Evolutionary conservation across 2,113 vertebrate genomes (phyloP), one percentile per base, ranked within the genome.

Genomic region (Coryphaenoides rupestris): DNA sequence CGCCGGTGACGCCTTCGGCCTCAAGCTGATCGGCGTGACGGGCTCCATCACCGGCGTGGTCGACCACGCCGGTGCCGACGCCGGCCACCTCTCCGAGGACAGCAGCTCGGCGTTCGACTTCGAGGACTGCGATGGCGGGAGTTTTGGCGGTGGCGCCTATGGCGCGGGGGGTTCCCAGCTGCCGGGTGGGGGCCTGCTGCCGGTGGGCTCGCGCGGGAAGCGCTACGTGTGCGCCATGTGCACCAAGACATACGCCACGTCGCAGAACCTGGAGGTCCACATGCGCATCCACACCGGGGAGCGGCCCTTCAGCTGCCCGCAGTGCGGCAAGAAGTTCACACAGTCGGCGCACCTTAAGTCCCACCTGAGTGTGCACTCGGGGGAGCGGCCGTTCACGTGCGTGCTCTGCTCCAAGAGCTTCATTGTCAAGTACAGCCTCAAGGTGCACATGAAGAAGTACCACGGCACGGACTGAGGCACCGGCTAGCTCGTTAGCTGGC

Each of bases 331-430:
- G 56, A 86, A 80, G 58, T 90, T 90, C 82, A 89, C 85, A 0
- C 89, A 90, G 78, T 86, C 87, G 17, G 86, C 85, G 0, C 89
- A 90, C 73, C 84, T 90, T 13, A 88, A 85, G 75, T 82, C 89
- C 0, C 89, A 90, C 78, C 63, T 76, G 63, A 90, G 76, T 66
- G 79, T 90, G 1, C 90, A 91, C 81, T 65, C 86, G 0, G 88
- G 87, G 0, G 84, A 85, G 70, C 78, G 89, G 24, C 87, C 88
- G 0, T 81, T 75, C 59, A 17, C 65, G 14, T 91, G 90, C 72
- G n/a, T 52, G 0, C 15, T 80, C 24, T 91, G 90, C 74, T 65
- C 76, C 17, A 62, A 86, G 0, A 86, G 86, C 61, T 91, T 91
- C 70, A 84, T 87, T 45, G 81, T 84, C 65, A 86, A 86, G 17